Evolutionary conservation across 2,888 invertebrate genomes (phyloP).

Genomic region (Mesorhabditis sp.): DNA sequence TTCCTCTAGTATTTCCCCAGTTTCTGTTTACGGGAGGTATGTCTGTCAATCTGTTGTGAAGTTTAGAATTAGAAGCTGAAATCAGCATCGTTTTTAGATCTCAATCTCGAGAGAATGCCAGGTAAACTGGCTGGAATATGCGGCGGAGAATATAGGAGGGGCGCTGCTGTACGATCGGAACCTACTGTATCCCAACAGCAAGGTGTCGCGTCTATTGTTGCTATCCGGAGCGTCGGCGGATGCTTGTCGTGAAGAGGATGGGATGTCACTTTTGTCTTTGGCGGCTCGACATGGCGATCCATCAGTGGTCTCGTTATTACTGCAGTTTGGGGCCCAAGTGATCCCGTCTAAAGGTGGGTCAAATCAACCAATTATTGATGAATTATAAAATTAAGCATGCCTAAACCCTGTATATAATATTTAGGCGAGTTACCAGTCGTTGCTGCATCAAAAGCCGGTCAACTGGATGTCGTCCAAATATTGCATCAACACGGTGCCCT

Average conservation of each 20-base stretch:
- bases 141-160: conserved; percentile 12
- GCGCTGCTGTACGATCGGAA: conserved; percentile 15
- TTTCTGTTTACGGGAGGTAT: neutral
- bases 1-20: neutral
- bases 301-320: conserved; percentile 80
- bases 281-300: conserved; percentile 84
- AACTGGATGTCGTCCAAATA: conserved; percentile 73
- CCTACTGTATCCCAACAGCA: conserved; percentile 17
- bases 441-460: conserved; percentile 77
- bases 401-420: neutral
- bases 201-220: conserved; percentile 79
- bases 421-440: neutral
- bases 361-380: conserved; percentile 67
- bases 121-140: conserved; percentile 15
- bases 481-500: conserved; percentile 63
- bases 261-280: conserved; percentile 75
- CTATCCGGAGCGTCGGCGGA: conserved; percentile 78
- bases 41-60: neutral
- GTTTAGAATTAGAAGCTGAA: neutral
- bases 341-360: conserved; percentile 65
- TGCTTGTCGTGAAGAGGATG: conserved; percentile 63
- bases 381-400: neutral
- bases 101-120: neutral
- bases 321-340: conserved; percentile 86
- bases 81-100: neutral